Conservation (phyloP, 2,888 invertebrate genomes). For the Dasysyrphus albostriatus region DNA sequence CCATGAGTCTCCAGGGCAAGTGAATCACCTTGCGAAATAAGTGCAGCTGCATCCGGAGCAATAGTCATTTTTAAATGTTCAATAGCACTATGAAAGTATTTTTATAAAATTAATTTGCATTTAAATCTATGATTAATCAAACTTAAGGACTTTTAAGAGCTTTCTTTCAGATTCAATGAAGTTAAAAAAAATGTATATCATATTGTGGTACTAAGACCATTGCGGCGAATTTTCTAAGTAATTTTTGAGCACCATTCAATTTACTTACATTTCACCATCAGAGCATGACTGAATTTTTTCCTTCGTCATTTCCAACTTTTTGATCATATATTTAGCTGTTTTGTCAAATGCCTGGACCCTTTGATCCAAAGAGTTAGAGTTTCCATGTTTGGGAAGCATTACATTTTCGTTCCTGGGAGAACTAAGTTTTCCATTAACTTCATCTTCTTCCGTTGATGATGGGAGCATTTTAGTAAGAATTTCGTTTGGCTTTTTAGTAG, state of each 20-base stretch:
- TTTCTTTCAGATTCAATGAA: not conserved
- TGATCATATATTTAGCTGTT: constrained; percentile 82
- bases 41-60: constrained; percentile 90
- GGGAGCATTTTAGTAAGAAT: constrained; percentile 80
- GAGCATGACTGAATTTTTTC: constrained; percentile 81
- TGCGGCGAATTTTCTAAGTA: not conserved
- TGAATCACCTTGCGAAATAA: constrained; percentile 91
- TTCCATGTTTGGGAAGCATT: constrained; percentile 68
- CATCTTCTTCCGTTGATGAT: constrained; percentile 80
- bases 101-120: constrained; percentile 9
- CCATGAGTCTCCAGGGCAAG: constrained; percentile 89
- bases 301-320: constrained; percentile 81
- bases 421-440: constrained; percentile 79
- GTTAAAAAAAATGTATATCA: not conserved
- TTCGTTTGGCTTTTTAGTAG: constrained; percentile 81
- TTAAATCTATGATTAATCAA: not conserved
- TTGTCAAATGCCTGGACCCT: constrained; percentile 83
- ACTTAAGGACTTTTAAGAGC: not conserved
- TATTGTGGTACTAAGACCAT: not conserved
- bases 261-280: constrained; percentile 81
- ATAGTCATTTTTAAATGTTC: constrained; percentile 84
- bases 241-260: not conserved
- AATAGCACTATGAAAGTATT: constrained; percentile 77
- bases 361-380: constrained; percentile 80
- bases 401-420: constrained; percentile 78